Evolutionary conservation across 2,797 vertebrate genomes (phyloP).

Genomic region (Melanotaenia pygmaea): DNA sequence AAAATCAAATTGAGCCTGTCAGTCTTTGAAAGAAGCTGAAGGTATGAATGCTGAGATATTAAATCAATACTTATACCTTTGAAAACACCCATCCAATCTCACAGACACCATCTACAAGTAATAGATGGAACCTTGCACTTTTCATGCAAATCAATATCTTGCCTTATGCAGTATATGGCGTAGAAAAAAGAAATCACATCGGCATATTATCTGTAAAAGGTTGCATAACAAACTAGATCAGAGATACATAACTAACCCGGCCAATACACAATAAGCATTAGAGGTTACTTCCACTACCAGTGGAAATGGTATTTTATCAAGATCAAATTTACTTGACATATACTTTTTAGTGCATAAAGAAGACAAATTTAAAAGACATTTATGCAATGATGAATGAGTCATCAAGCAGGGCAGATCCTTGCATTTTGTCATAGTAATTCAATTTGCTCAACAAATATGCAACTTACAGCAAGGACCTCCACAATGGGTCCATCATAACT

Average conservation of each 20-base stretch:
- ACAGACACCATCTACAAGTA: constrained; percentile 54
- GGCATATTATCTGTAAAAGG: constrained; percentile 29
- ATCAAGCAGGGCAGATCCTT: neutral
- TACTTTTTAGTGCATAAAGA: constrained; percentile 3
- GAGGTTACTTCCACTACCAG: constrained; percentile 8
- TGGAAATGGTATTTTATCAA: neutral
- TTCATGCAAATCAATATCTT: constrained; percentile 72
- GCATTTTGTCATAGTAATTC: constrained; percentile 13
- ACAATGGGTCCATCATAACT: neutral
- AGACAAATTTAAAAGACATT: constrained; percentile 21
- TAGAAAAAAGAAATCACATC: constrained; percentile 14
- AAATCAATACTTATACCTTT: constrained; percentile 74
- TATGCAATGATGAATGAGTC: constrained; percentile 14
- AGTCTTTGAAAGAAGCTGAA: constrained; percentile 65
- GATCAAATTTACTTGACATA: neutral
- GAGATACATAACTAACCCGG: constrained; percentile 16
- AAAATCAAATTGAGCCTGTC: constrained; percentile 72
- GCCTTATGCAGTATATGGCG: constrained; percentile 34
- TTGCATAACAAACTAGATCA: constrained; percentile 23
- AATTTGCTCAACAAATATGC: constrained; percentile 8
- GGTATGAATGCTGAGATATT: constrained; percentile 70
- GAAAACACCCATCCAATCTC: constrained; percentile 71
- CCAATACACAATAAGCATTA: constrained; percentile 12
- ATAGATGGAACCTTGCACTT: constrained; percentile 60
- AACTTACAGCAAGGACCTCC: constrained; percentile 2